Evolutionary conservation across 2,888 invertebrate genomes (phyloP).

Genomic region (Erebia ligea): DNA sequence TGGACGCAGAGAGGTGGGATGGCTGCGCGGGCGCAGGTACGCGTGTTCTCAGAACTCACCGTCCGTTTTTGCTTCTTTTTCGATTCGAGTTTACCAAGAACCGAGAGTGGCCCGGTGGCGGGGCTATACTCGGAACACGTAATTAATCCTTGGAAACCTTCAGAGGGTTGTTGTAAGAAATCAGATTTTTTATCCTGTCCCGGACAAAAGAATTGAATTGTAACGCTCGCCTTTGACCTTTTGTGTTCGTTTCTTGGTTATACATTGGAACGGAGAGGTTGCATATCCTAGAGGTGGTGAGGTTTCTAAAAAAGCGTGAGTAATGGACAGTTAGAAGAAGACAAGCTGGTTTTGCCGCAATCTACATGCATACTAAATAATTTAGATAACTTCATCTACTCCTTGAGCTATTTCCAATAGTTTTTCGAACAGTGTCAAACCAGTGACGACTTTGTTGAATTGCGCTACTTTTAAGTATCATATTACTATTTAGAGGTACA

Average conservation of each 20-base stretch:
- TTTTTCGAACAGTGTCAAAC: too few species aligned
- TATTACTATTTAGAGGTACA: too few species aligned
- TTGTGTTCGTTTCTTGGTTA: slow-evolving; percentile 6
- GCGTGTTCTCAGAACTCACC: slow-evolving; percentile 77
- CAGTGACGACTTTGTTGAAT: too few species aligned
- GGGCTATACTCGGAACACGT: slow-evolving; percentile 79
- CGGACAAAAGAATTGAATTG: slow-evolving; percentile 53
- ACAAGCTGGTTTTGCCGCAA: too few species aligned
- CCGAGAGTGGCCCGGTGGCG: slow-evolving; percentile 80
- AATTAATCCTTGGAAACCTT: slow-evolving; percentile 83
- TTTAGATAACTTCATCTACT: too few species aligned
- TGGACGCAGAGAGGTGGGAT: slow-evolving; percentile 65
- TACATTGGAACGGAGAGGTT: not conserved
- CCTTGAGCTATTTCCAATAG: too few species aligned
- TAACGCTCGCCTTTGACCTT: slow-evolving; percentile 61
- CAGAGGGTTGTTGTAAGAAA: slow-evolving; percentile 80
- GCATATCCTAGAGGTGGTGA: too few species aligned
- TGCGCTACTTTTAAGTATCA: too few species aligned
- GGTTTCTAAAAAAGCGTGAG: too few species aligned
- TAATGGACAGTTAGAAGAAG: too few species aligned
- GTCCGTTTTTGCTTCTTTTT: slow-evolving; percentile 81
- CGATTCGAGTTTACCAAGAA: slow-evolving; percentile 81
- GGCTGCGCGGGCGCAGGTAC: slow-evolving; percentile 76
- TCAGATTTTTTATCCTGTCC: slow-evolving; percentile 51
- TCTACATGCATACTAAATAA: too few species aligned